Evolutionary conservation across 92 coral and sea anemone genomes (phyloP), one percentile per base, ranked within the genome.

Genomic region (Umimayanthus kanabou): DNA sequence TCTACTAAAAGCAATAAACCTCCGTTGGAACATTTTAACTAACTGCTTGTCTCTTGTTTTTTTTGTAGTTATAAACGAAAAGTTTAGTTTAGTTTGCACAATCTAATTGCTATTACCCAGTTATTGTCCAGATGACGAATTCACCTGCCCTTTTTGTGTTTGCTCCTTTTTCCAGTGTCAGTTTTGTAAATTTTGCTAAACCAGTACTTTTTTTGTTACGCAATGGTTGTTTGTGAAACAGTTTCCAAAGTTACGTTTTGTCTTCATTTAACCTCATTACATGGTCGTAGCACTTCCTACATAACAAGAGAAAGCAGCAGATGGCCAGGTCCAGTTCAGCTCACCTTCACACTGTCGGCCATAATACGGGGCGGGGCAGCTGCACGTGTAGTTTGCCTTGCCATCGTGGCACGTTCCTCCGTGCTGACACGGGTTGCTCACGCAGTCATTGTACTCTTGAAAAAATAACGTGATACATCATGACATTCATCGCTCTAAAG

Each of bases 341-440:
- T 66, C 39, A 81, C 85, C 85, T 66, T 81, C 57, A 39, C 85
- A 81, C 28, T 40, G 75, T 81, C 37, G 74, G 18, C 85, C 85
- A 10, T 37, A 33, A 22, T 81, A 81, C 73, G 13, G 25, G 76
- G 75, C 57, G 85, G 85, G 85, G 57, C 85, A 81, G 76, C 53
- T 81, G 47, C 85, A 81, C 85, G 85, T 81, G 85, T 81, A 81
- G 39, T 81, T 81, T 66, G 75, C 85, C 14, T 0, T 16, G 58
- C 85, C n/a, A 25, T 23, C 76, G 14, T 65, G 73, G 43, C 85
- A 81, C 30, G 85, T 81, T 66, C 85, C 85, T 64, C 85, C 85
- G 22, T 81, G 9, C 64, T 64, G 53, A 26, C 85, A 81, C 13
- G 85, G 85, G 50, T 23, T 81, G 13, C 75, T 81, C 8, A 37